These are phyloP conservation scores for Pelmatolapia mariae DNA, from an alignment of 2,113 vertebrate species.

Conservation along the genomic window DNA sequence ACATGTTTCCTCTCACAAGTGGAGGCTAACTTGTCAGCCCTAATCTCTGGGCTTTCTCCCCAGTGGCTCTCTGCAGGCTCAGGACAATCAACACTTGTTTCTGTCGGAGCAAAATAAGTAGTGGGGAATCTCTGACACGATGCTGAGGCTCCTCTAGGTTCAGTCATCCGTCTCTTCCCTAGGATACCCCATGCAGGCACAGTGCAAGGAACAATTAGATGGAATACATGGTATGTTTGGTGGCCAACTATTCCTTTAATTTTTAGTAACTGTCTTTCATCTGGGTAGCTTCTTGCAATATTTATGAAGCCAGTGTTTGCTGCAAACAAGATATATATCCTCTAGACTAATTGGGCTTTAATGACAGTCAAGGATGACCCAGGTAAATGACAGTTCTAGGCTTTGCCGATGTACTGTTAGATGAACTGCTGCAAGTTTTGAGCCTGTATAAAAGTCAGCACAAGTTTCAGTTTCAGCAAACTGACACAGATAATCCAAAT, in stretches of 20 bases:
- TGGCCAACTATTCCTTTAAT: conserved; percentile 37
- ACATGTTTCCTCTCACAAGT: conserved; percentile 11
- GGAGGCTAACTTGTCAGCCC: conserved; percentile 37
- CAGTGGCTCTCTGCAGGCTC: conserved; percentile 22
- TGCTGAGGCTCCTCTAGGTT: neutral
- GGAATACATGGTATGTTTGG: neutral
- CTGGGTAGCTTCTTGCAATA: conserved; percentile 24
- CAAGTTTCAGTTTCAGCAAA: neutral
- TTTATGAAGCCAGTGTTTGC: conserved; percentile 33
- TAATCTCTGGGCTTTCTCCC: conserved; percentile 44
- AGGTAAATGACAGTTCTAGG: neutral
- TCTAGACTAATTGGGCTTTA: conserved; percentile 37
- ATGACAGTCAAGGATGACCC: conserved; percentile 29
- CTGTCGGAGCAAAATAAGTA: conserved; percentile 10
- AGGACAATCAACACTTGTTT: conserved; percentile 58
- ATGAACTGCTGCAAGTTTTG: neutral
- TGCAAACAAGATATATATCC: conserved; percentile 19
- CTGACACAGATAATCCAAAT: neutral
- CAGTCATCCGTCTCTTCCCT: conserved; percentile 5
- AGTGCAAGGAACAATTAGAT: neutral
- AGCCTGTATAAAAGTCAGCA: neutral
- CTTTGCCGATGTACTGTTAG: neutral
- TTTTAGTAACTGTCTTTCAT: conserved; percentile 31
- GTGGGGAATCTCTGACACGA: conserved; percentile 6
- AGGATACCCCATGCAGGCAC: neutral